Percentiles rank a stretch among this genome's conserved stretches.
phyloP scores from a whole-genome alignment of 2,888 invertebrate genomes.

The Lepidonotus clava region DNA sequence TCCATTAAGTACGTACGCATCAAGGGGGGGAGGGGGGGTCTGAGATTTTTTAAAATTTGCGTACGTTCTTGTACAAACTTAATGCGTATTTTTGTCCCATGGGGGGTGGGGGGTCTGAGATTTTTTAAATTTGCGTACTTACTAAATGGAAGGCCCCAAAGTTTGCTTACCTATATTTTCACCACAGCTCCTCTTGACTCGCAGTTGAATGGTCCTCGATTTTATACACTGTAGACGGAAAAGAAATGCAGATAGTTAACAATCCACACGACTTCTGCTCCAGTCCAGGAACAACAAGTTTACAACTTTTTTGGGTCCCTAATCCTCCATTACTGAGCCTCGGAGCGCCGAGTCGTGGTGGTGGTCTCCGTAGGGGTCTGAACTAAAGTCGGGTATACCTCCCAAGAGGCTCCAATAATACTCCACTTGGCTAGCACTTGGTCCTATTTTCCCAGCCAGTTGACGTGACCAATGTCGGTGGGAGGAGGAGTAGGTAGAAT shows the following conservation, averaged over 20 bases:
- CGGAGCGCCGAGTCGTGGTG: too few species aligned
- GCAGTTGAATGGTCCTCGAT: conserved; percentile 54
- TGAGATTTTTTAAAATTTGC: too few species aligned
- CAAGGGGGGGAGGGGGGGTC: too few species aligned
- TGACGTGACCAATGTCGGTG: not conserved
- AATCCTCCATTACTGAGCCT: not conserved
- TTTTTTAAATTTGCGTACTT: too few species aligned
- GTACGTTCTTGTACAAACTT: too few species aligned
- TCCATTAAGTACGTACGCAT: too few species aligned
- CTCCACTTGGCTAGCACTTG: not conserved
- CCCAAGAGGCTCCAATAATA: conserved; percentile 3
- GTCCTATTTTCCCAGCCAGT: conserved; percentile 13
- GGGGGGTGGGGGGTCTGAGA: too few species aligned
- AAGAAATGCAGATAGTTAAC: not conserved
- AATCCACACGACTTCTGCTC: not conserved
- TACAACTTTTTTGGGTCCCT: not conserved
- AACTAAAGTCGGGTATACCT: too few species aligned
- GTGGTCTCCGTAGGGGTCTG: not conserved
- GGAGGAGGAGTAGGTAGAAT: not conserved
- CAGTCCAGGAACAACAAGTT: not conserved
- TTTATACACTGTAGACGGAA: conserved; percentile 48
- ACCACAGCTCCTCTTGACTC: conserved; percentile 49
- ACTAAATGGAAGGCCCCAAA: not conserved
- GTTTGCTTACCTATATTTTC: conserved; percentile 43
- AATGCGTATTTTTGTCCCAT: too few species aligned